phyloP scores from a whole-genome alignment of 2,113 vertebrate species.

The Setophaga coronata region DNA sequence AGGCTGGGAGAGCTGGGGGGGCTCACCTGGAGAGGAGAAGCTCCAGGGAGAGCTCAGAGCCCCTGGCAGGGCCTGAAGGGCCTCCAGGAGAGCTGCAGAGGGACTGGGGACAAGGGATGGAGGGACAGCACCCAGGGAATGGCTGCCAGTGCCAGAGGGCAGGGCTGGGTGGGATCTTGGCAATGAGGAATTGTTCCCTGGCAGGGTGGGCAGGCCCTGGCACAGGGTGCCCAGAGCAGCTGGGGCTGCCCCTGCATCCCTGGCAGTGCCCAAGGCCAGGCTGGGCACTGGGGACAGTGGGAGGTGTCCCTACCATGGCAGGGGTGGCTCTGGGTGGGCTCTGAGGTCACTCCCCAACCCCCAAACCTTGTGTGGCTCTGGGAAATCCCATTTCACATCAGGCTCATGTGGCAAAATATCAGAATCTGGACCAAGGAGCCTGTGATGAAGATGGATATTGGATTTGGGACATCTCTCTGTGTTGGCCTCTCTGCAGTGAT shows the following conservation, averaged over 20 bases:
- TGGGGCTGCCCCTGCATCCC: background rate
- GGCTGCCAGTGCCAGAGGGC: background rate
- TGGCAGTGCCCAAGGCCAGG: background rate
- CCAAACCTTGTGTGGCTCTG: background rate
- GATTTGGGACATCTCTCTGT: background rate
- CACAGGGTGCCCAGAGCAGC: too few relatives aligned
- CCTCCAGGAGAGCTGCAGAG: too few relatives aligned
- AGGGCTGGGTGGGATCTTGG: background rate
- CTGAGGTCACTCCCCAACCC: accelerated
- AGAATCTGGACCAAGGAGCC: background rate
- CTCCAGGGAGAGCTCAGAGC: too few relatives aligned
- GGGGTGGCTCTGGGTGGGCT: background rate
- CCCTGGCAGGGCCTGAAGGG: too few relatives aligned
- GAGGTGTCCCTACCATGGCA: background rate
- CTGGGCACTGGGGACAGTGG: background rate
- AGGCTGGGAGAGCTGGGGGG: background rate
- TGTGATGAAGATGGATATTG: too few relatives aligned
- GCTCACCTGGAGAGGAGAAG: background rate
- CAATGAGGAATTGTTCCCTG: background rate
- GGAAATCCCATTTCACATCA: background rate
- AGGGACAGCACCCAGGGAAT: background rate
- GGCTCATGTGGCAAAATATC: background rate
- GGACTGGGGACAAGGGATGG: too few relatives aligned
- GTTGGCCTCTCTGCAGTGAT: background rate
- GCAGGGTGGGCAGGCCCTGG: background rate